Evolutionary conservation across 2,888 invertebrate genomes (phyloP).

Genomic region (Sclerodermus sp.): DNA sequence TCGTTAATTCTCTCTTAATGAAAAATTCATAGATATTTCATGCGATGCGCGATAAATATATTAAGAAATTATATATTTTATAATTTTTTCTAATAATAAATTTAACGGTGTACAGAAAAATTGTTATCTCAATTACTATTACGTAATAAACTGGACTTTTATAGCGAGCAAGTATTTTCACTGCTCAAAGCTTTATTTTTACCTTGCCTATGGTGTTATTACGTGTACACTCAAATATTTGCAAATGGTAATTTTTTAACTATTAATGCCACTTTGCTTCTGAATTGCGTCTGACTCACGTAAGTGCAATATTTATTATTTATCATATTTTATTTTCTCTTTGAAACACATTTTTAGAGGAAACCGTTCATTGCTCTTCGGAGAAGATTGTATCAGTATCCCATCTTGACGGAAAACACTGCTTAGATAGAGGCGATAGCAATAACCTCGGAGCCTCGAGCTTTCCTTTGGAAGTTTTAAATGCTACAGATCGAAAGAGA

Average conservation of each 20-base stretch:
- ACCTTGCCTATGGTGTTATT: slow-evolving; percentile 35
- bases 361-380: slow-evolving; percentile 10
- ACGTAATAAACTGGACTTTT: slow-evolving; percentile 19
- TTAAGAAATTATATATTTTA: too few species aligned
- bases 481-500: slow-evolving; percentile 2
- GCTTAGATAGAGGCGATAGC: slow-evolving; percentile 30
- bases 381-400: slow-evolving; percentile 29
- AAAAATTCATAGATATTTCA: too few species aligned
- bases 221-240: slow-evolving; percentile 23
- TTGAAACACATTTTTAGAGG: slow-evolving; percentile 16
- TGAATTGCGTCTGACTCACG: too few species aligned
- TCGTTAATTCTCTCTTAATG: too few species aligned
- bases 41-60: too few species aligned
- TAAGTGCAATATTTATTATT: background rate
- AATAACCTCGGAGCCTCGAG: slow-evolving; percentile 10
- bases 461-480: slow-evolving; percentile 14
- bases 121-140: too few species aligned
- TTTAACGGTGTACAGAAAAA: too few species aligned
- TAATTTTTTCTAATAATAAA: too few species aligned
- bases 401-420: slow-evolving; percentile 9
- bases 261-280: background rate
- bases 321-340: background rate
- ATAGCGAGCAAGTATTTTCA: slow-evolving; percentile 15
- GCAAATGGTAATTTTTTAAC: slow-evolving; percentile 20
- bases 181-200: slow-evolving; percentile 25